Conservation (phyloP, 2,888 invertebrate genomes). For the Ceriagrion tenellum region DNA sequence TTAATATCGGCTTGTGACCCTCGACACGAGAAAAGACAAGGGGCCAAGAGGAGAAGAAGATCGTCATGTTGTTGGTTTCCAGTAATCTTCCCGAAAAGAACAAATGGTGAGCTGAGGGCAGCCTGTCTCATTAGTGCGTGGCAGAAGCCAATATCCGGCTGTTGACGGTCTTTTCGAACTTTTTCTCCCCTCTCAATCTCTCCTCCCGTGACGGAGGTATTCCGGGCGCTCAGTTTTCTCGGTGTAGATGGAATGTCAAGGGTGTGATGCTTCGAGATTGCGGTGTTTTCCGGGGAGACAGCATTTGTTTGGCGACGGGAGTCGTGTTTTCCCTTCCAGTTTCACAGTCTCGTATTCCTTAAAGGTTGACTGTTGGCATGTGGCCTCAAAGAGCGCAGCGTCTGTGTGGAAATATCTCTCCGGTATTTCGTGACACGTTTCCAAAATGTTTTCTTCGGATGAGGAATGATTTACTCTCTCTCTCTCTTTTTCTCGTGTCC, state of each 20-base stretch:
- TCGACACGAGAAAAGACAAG: neutral
- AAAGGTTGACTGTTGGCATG: neutral
- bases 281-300: conserved; percentile 38
- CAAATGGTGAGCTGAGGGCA: neutral
- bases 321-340: neutral
- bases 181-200: neutral
- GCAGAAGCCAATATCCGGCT: conserved; percentile 53
- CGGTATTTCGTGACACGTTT: neutral
- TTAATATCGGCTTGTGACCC: conserved; percentile 40
- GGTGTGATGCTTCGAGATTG: conserved; percentile 28
- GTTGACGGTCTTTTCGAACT: neutral
- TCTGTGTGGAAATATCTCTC: neutral
- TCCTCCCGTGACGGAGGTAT: neutral
- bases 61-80: conserved; percentile 56
- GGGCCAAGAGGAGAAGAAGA: neutral
- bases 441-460: neutral
- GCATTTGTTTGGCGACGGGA: conserved; percentile 40
- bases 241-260: conserved; percentile 23
- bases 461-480: neutral
- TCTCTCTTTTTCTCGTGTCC: neutral
- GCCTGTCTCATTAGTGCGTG: conserved; percentile 56
- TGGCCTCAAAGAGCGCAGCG: neutral
- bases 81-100: neutral
- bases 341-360: neutral
- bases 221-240: neutral